Evolutionary conservation across 2,888 invertebrate species (phyloP).

Genomic region (Clanis bilineata): DNA sequence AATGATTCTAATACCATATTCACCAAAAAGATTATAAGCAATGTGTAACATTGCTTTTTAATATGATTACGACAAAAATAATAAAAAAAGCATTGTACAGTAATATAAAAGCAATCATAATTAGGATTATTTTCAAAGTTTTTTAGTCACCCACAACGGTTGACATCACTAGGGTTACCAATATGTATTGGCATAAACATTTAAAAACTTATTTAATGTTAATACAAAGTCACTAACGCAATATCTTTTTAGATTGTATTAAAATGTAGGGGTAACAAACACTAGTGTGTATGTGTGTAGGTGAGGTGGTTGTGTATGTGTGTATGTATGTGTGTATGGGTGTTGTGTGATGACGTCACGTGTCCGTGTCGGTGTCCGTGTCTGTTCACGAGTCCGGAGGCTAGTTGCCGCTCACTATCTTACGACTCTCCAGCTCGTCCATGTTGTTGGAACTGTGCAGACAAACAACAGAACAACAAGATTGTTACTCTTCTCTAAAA

Average conservation of each 20-base stretch:
- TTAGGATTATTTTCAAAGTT: no score
- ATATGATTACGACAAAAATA: neutral
- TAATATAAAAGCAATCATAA: no score
- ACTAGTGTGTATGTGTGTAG: neutral
- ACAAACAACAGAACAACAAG: neutral
- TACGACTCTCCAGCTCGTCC: conserved; percentile 77
- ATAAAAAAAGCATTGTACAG: no score
- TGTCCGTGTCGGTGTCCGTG: conserved; percentile 34
- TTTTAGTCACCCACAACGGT: no score
- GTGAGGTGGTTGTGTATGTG: neutral
- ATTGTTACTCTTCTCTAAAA: no score
- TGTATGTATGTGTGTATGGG: neutral
- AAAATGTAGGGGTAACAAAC: neutral
- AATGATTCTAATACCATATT: neutral
- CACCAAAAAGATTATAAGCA: neutral
- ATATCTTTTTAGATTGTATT: neutral
- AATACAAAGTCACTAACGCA: no score
- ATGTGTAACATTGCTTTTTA: neutral
- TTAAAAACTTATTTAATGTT: no score
- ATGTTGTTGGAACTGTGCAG: conserved; percentile 69
- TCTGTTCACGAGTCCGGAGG: conserved; percentile 42
- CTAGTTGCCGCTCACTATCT: conserved; percentile 79
- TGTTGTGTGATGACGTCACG: conserved; percentile 25
- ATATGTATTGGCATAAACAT: no score
- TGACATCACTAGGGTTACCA: no score